Evolutionary conservation across 2,797 vertebrate genomes (phyloP).

Genomic region (Serranus cabrilla): DNA sequence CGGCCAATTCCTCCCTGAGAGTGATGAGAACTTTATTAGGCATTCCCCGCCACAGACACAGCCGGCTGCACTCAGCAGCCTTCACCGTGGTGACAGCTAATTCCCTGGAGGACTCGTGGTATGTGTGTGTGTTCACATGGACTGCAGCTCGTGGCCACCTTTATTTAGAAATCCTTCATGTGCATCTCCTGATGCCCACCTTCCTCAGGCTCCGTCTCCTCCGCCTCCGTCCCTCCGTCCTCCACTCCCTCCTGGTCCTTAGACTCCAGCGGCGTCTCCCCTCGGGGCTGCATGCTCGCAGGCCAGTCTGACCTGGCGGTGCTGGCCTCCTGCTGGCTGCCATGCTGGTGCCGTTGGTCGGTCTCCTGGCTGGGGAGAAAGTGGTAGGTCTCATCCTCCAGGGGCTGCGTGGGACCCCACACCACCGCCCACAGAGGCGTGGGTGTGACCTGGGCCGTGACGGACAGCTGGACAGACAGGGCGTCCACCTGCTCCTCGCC

Average conservation of each 20-base stretch:
- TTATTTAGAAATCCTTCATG: constrained; percentile 77
- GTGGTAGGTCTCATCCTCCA: constrained; percentile 88
- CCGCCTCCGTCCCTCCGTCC: constrained; percentile 72
- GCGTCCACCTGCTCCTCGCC: constrained; percentile 79
- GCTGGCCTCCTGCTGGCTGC: constrained; percentile 61
- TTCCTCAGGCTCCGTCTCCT: constrained; percentile 83
- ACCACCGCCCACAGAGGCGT: constrained; percentile 88
- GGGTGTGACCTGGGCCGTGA: constrained; percentile 85
- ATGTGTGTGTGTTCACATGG: constrained; percentile 52
- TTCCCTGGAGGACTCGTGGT: constrained; percentile 70
- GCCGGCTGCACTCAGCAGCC: constrained; percentile 67
- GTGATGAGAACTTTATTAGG: constrained; percentile 79
- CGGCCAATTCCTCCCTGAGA: constrained; percentile 59
- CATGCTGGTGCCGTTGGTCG: constrained; percentile 67
- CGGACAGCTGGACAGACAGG: constrained; percentile 80
- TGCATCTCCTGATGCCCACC: constrained; percentile 77
- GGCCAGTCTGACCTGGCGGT: constrained; percentile 74
- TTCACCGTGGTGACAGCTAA: constrained; percentile 77
- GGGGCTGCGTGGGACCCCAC: constrained; percentile 87
- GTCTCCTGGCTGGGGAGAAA: constrained; percentile 84
- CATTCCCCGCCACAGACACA: constrained; percentile 62
- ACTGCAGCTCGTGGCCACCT: constrained; percentile 55
- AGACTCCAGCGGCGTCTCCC: constrained; percentile 70
- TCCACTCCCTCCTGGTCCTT: constrained; percentile 64
- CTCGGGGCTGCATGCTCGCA: constrained; percentile 69